Evolutionary conservation across 1,140 invertebrate genomes (phyloP).

Genomic region (Holotrichia oblita): DNA sequence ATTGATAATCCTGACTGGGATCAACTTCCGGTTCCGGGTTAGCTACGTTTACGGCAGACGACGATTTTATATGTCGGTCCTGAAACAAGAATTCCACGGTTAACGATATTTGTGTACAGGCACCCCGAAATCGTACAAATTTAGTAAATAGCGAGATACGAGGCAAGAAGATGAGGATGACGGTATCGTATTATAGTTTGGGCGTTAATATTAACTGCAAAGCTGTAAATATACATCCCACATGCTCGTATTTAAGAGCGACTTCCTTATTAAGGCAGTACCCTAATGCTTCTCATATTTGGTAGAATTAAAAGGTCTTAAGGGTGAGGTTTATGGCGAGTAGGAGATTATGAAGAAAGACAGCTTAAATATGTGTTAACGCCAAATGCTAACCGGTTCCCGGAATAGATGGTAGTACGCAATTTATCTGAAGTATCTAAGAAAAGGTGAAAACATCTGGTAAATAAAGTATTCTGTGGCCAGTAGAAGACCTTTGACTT

Average conservation of each 20-base stretch:
- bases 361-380: slow-evolving; percentile 52
- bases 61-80: slow-evolving; percentile 72
- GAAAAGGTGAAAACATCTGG: slow-evolving; percentile 41
- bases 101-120: background rate
- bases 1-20: slow-evolving; percentile 74
- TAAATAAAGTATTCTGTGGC: slow-evolving; percentile 18
- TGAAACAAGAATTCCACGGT: slow-evolving; percentile 60
- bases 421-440: background rate
- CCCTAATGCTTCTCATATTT: slow-evolving; percentile 27
- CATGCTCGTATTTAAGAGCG: slow-evolving; percentile 43
- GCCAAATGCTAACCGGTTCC: slow-evolving; percentile 46
- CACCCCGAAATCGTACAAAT: background rate
- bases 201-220: slow-evolving; percentile 32
- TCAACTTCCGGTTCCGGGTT: slow-evolving; percentile 72
- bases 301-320: slow-evolving; percentile 39
- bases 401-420: background rate
- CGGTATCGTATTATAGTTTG: background rate
- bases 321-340: slow-evolving; percentile 46
- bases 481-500: background rate
- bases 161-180: background rate
- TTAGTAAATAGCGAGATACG: background rate
- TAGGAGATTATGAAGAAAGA: slow-evolving; percentile 50
- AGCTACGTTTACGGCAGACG: slow-evolving; percentile 54
- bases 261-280: slow-evolving; percentile 50
- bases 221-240: slow-evolving; percentile 40